Conservation (phyloP, 23 tunicate genomes). For the Ciona savignyi region DNA sequence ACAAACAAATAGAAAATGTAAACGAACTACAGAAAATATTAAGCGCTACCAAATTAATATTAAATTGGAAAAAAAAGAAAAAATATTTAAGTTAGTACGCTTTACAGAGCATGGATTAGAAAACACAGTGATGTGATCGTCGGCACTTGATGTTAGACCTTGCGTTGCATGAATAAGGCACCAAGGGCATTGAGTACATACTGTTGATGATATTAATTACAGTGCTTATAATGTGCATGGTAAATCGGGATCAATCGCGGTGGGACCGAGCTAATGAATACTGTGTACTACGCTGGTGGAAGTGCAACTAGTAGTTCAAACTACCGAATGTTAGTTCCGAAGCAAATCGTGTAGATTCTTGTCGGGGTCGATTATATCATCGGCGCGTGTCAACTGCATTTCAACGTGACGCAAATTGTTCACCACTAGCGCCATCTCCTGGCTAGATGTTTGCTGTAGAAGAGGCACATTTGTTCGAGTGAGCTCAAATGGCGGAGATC, state of each 20-base stretch:
- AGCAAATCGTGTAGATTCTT: constrained; percentile 30
- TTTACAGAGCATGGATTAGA: background rate
- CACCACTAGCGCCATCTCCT: constrained; percentile 90
- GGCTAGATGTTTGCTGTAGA: constrained; percentile 73
- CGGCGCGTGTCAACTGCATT: constrained; percentile 54
- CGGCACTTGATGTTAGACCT: background rate
- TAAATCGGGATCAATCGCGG: no score
- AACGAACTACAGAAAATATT: no score
- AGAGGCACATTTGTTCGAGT: constrained; percentile 74
- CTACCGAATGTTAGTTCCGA: background rate
- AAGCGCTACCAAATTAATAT: no score
- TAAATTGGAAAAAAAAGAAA: no score
- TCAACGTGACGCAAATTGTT: constrained; percentile 80
- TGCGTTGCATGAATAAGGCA: background rate
- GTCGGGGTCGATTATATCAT: constrained; percentile 53
- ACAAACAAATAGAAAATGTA: no score
- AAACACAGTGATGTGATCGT: background rate
- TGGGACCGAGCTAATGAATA: no score
- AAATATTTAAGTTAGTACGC: background rate
- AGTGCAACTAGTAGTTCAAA: background rate
- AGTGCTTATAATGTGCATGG: background rate
- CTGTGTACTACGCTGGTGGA: background rate
- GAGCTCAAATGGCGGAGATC: constrained; percentile 37
- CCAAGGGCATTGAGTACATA: background rate
- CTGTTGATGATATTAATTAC: background rate